phyloP scores from a whole-genome alignment of 2,797 vertebrate species.

The Alca torda region DNA sequence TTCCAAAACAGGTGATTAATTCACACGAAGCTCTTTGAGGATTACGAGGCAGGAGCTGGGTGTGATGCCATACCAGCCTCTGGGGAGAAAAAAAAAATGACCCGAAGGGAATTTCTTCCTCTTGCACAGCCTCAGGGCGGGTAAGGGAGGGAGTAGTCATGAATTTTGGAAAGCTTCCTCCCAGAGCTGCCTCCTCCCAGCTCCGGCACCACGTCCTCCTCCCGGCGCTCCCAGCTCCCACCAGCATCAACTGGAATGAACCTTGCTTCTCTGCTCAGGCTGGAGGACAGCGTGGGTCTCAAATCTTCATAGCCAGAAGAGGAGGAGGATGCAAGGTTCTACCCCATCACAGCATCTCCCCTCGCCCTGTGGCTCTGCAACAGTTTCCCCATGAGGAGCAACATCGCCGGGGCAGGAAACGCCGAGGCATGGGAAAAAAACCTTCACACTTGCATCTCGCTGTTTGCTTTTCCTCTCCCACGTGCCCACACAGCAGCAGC shows the following conservation, averaged over 20 bases:
- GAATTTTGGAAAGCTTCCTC: not conserved
- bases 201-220: not conserved
- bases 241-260: not conserved
- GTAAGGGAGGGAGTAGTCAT: not conserved
- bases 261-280: not conserved
- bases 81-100: not conserved
- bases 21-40: not conserved
- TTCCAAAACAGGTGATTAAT: conserved; percentile 11
- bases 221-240: not conserved
- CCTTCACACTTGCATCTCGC: not conserved
- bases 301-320: not conserved
- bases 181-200: not conserved
- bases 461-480: conserved; percentile 64
- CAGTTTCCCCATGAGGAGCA: not conserved
- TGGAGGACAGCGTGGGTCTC: not conserved
- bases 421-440: conserved; percentile 19
- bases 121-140: not conserved
- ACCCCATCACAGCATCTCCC: not conserved
- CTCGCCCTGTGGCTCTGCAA: not conserved
- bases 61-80: not conserved
- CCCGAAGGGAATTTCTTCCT: not conserved
- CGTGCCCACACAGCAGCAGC: not conserved
- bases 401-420: not conserved
- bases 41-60: not conserved
- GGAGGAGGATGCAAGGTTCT: not conserved